Evolutionary conservation across 1,140 invertebrate genomes (phyloP), one percentile per base, ranked within the genome.

Genomic region (Drosophila quadrilineata): DNA sequence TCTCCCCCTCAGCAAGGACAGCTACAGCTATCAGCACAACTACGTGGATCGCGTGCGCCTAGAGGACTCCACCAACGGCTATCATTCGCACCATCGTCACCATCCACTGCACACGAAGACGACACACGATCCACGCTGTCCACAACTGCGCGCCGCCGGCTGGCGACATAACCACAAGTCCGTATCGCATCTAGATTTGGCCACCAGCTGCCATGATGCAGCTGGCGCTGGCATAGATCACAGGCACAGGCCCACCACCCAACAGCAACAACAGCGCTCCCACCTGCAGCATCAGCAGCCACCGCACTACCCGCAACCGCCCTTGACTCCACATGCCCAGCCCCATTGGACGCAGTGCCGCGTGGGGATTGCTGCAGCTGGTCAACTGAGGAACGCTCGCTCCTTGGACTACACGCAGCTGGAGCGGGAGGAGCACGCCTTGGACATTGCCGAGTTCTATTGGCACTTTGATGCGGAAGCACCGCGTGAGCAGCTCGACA

Each of bases 171-270:
- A 74, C 3, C 80, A 87, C 68, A 88, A 88, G 52, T 89, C 87
- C 24, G 72, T 89, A 12, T 89, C 87, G 17, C 87, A 89, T 80
- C 73, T 89, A 28, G 89, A 90, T 82, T 88, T 90, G 70, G 80
- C 89, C 84, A 89, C 88, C 71, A 89, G 87, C 88, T 88, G 87
- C 58, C 85, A 87, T 19, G 72, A 73, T 46, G 79, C 87, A 88
- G 87, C 87, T 80, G 75, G 79, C 8, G 52, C 63, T 70, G 87
- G 82, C 67, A 50, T 86, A 88, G 75, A 80, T 89, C 69, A 76
- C 59, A 66, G 59, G 28, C 64, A 60, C 6, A 58, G 43, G 33
- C 62, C 9, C 50, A 58, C 17, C 46, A 38, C 2, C 74, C 50
- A 52, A 10, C 38, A 57, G 8, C 43, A 52, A 6, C 56, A 54